Evolutionary conservation across 2,797 vertebrate species (phyloP), one percentile per base, ranked within the genome.

Genomic region (Novumbra hubbsi): DNA sequence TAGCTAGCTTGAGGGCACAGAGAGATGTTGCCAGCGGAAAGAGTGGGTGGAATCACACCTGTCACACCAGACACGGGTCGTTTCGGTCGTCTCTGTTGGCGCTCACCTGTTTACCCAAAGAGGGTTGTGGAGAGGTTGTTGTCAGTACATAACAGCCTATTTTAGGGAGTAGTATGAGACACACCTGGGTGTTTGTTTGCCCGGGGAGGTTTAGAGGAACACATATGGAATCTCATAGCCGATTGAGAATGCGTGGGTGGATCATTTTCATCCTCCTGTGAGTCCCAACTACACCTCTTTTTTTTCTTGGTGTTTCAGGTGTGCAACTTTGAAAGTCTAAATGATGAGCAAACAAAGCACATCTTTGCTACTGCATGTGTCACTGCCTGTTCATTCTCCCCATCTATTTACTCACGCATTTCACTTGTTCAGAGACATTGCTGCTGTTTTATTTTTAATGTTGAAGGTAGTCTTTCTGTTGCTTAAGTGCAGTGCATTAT

Each of bases 121-220:
- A 60, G 21, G 21, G 24, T n/a, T 60, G 21, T 17, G 21, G 55
- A 60, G 55, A 14, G 21, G 21, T 60, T 24, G 55, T 60, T 24
- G 3, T 1, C 55, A 11, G 21, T 60, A 3, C 55, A 24, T 57
- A 57, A 14, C 17, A 21, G 38, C 16, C 21, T 41, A 24, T 68
- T 68, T 41, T n/a, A n/a, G 45, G 19, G n/a, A 11, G 12, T 45
- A 16, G 38, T 45, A 41, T 16, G 9, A 68, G n/a, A 34, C 21
- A 21, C 38, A 14, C 34, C 66, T 45, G n/a, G 66, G 34, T 68
- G 41, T 68, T 68, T 68, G 11, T 45, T 68, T 45, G n/a, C 21
- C 12, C 15, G 30, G 66, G 66, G 66, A 21, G 14, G n/a, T 21
- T 68, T 45, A 27, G 5, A 15, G 45, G 21, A 45, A 45, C 66